Evolutionary conservation across 2,113 vertebrate genomes (phyloP).

Genomic region (Eleginops maclovinus): DNA sequence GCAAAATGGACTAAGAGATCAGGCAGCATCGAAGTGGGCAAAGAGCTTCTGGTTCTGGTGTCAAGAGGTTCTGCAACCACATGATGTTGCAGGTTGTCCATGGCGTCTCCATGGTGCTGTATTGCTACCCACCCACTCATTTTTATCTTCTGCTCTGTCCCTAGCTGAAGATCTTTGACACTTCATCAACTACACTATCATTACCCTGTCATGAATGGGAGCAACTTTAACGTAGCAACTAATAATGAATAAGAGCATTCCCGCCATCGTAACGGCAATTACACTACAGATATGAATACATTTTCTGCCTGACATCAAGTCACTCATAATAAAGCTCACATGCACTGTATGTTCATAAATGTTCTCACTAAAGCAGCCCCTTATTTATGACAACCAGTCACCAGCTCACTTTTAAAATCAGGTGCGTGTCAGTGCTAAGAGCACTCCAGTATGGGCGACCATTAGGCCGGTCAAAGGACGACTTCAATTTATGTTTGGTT

Average conservation of each 20-base stretch:
- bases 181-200: slow-evolving; percentile 52
- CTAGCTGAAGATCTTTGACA: slow-evolving; percentile 49
- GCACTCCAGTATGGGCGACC: slow-evolving; percentile 21
- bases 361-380: slow-evolving; percentile 14
- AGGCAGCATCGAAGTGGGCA: slow-evolving; percentile 10
- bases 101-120: slow-evolving; percentile 13
- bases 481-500: slow-evolving; percentile 75
- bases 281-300: slow-evolving; percentile 28
- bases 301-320: slow-evolving; percentile 42
- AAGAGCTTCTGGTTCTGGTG: slow-evolving; percentile 7
- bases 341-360: slow-evolving; percentile 52
- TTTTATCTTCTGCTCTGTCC: slow-evolving; percentile 46
- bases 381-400: slow-evolving; percentile 66
- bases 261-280: slow-evolving; percentile 16
- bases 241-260: slow-evolving; percentile 46
- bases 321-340: slow-evolving; percentile 50
- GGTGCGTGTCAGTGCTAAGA: slow-evolving; percentile 52
- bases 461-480: slow-evolving; percentile 70
- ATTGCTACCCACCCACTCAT: slow-evolving; percentile 42
- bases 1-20: slow-evolving; percentile 35
- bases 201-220: slow-evolving; percentile 50
- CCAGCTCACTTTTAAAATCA: slow-evolving; percentile 41
- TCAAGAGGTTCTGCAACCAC: slow-evolving; percentile 26
- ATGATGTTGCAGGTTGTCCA: slow-evolving; percentile 17
- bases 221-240: slow-evolving; percentile 33